Percentiles rank a stretch among this genome's conserved stretches.
Conservation (phyloP, 2,113 vertebrate species). For the Notothenia rossii region DNA sequence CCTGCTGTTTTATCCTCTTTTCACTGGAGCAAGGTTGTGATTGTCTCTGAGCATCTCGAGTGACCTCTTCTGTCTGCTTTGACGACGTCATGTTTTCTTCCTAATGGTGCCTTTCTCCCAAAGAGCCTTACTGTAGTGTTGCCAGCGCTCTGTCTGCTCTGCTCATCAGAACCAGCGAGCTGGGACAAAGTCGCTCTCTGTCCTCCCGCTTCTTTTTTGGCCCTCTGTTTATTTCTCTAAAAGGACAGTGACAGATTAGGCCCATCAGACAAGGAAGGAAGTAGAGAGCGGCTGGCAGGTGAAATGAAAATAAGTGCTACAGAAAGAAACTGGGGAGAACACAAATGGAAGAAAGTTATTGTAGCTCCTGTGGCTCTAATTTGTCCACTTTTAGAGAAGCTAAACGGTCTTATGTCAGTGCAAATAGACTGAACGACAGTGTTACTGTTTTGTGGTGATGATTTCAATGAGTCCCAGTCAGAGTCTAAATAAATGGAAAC, state of each 20-base stretch:
- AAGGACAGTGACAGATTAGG: slow-evolving; percentile 70
- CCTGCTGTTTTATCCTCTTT: not conserved
- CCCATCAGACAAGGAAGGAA: slow-evolving; percentile 53
- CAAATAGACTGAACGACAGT: slow-evolving; percentile 41
- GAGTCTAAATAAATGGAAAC: slow-evolving; percentile 29
- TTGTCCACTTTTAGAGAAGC: slow-evolving; percentile 28
- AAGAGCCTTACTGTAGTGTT: slow-evolving; percentile 47
- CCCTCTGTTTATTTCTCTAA: slow-evolving; percentile 67
- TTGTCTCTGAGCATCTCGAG: slow-evolving; percentile 40
- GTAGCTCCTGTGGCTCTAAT: slow-evolving; percentile 42
- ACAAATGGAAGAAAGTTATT: slow-evolving; percentile 14
- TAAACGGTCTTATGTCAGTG: slow-evolving; percentile 27
- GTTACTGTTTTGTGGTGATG: slow-evolving; percentile 9
- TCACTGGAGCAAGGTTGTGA: slow-evolving; percentile 21
- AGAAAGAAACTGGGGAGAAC: slow-evolving; percentile 12
- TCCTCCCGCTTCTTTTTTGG: slow-evolving; percentile 63
- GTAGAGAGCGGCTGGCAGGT: slow-evolving; percentile 37
- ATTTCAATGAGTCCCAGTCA: slow-evolving; percentile 38
- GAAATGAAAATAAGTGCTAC: slow-evolving; percentile 24
- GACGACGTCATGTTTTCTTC: slow-evolving; percentile 67
- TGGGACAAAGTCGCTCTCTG: slow-evolving; percentile 65
- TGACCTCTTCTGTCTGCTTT: slow-evolving; percentile 66
- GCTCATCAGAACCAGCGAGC: slow-evolving; percentile 73
- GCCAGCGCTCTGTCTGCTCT: slow-evolving; percentile 76
- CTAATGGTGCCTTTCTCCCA: slow-evolving; percentile 51